Evolutionary conservation across 2,888 invertebrate species (phyloP), one percentile per base, ranked within the genome.

Genomic region (Linnaemya vulpina): DNA sequence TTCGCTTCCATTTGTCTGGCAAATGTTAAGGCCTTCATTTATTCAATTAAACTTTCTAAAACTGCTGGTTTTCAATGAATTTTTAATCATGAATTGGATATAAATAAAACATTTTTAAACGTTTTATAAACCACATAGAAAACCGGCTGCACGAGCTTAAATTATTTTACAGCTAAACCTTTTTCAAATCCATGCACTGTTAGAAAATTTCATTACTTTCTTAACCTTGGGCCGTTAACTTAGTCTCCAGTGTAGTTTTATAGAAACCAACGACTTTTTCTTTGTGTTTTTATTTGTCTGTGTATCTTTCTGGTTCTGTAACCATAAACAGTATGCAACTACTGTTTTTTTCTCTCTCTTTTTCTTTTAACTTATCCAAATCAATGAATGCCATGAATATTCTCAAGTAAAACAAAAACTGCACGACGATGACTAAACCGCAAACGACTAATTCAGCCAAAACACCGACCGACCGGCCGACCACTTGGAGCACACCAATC

Each of bases 1-100:
- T 43, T 67, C 58, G 30, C n/a, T 51, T 40, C 58, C 58, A 38
- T 67, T 35, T 10, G 38, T 17, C 9, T 30, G 17, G 17, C 25
- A 22, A 62, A 62, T 78, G 53, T 7, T 20, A 40, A 40, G 53
- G 38, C 62, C 43, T 62, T 62, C 53, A 53, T 71, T 30, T n/a
- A 63, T 71, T 30, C 22, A 63, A 71, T 71, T 78, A 62, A 53
- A 70, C 70, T 78, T 78, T 78, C 70, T 63, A 78, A 77, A 70
- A 77, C 30, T 15, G 30, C 30, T 38, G 40, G 43, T 51, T 63
- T 58, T 20, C 62, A 62, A 78, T 53, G 70, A 43, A 62, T 63
- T 78, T 78, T 53, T 63, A 53, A 55, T 53, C 43, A 62, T 63
- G 78, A 78, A 43, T 70, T 62, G 30, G 22, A 40, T 20, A 40